Evolutionary conservation across 2,797 vertebrate genomes (phyloP).

Genomic region (Todus mexicanus): DNA sequence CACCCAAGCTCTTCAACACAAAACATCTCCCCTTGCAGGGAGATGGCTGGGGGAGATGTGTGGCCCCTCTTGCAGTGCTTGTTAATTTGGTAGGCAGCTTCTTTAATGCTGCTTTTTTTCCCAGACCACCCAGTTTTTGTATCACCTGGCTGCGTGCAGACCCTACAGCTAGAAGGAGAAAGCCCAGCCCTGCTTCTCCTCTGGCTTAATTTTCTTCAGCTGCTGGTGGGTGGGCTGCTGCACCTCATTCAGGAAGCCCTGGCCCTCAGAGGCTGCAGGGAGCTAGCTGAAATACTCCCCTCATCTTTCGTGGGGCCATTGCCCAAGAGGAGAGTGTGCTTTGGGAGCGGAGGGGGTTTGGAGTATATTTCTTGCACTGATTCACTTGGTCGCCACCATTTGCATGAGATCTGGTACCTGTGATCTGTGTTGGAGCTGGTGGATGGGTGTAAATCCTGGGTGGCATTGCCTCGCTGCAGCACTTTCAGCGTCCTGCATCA

Average conservation of each 20-base stretch:
- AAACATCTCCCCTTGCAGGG: background rate
- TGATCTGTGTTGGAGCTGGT: background rate
- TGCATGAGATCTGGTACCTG: background rate
- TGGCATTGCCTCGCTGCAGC: background rate
- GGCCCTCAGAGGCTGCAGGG: background rate
- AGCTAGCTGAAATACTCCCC: background rate
- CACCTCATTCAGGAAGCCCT: background rate
- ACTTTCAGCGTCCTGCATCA: background rate
- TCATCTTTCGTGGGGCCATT: background rate
- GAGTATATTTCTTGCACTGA: background rate
- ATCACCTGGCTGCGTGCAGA: background rate
- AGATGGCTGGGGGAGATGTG: background rate
- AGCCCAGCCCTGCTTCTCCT: background rate
- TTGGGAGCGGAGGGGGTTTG: background rate
- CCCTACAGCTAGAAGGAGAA: background rate
- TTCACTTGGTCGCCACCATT: background rate
- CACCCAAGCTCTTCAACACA: background rate
- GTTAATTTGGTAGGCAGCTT: background rate
- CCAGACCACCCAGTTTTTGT: background rate
- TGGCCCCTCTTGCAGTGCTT: background rate
- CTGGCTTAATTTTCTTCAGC: background rate
- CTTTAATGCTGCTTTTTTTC: background rate
- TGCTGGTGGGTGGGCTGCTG: background rate
- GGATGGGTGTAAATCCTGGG: background rate
- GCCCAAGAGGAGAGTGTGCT: fast-evolving